Percentiles rank a stretch among this genome's conserved stretches.
Conservation (phyloP, 2,888 invertebrate genomes). For the Trachelus iudaicus region DNA sequence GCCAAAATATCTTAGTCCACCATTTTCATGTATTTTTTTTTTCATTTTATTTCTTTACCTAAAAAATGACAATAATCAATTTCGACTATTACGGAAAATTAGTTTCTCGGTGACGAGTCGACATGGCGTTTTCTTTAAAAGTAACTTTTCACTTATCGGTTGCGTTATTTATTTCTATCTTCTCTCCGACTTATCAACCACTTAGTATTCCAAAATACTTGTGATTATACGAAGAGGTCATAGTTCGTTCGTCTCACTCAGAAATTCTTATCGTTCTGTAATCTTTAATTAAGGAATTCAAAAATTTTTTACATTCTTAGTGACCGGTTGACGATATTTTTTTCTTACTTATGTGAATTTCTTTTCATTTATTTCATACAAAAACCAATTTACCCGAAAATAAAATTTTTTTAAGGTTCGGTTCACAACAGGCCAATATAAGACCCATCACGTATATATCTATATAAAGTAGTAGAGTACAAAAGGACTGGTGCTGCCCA, state of each 20-base stretch:
- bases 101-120: not conserved
- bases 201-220: not conserved
- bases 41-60: too few relatives aligned
- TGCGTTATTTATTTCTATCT: not conserved
- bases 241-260: not conserved
- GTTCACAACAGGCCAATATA: not conserved
- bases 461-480: not conserved
- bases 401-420: not conserved
- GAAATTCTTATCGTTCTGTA: not conserved
- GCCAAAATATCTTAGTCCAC: not conserved
- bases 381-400: not conserved
- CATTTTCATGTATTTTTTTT: not conserved
- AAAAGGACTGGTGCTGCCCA: not conserved
- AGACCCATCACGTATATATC: not conserved
- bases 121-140: not conserved
- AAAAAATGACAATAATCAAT: not conserved
- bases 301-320: not conserved
- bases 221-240: not conserved
- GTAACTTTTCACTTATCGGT: not conserved
- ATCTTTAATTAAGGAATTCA: not conserved
- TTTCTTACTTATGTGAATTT: not conserved
- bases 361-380: not conserved
- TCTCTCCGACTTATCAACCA: not conserved
- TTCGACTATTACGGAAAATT: not conserved
- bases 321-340: not conserved